Percentiles rank a stretch among this genome's conserved stretches.
These are phyloP conservation scores for Saccopteryx bilineata DNA, from an alignment of 2,113 vertebrate species.

Conservation along the genomic window DNA sequence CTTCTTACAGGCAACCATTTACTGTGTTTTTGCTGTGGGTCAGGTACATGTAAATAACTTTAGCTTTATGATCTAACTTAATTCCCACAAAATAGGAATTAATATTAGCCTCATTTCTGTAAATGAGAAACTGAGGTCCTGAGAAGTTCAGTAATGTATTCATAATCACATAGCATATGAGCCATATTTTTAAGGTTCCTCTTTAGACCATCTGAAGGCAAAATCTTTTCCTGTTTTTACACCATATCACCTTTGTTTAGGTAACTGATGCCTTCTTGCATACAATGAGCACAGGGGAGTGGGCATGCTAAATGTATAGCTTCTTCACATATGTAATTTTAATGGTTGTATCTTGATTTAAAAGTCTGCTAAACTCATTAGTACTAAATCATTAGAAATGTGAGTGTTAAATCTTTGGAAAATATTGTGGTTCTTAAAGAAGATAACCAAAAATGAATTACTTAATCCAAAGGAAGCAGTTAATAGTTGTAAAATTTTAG, in stretches of 20 bases:
- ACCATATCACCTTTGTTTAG: not conserved
- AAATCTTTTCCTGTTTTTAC: not conserved
- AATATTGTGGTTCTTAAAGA: slow-evolving; percentile 7
- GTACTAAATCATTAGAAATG: slow-evolving; percentile 25
- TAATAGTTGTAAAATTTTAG: not conserved
- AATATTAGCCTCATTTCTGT: not conserved
- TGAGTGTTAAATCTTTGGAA: not conserved
- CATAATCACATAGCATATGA: not conserved
- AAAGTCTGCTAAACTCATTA: slow-evolving; percentile 33
- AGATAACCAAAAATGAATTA: slow-evolving; percentile 1
- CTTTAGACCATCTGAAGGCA: not conserved
- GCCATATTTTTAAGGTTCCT: not conserved
- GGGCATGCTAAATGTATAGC: too few species aligned
- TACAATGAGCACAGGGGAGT: not conserved
- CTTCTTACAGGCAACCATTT: slow-evolving; percentile 10
- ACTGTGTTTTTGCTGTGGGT: not conserved
- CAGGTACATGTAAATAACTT: not conserved
- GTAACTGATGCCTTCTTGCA: not conserved
- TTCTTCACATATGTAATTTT: not conserved
- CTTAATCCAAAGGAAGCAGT: slow-evolving; percentile 38
- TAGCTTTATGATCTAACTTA: not conserved
- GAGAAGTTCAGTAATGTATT: not conserved
- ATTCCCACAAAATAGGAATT: not conserved
- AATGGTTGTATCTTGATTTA: slow-evolving; percentile 1
- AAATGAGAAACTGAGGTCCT: slow-evolving; percentile 4